A percentile compares a stretch with the other conserved stretches of the same genome.
Evolutionary conservation across 2,113 vertebrate species (phyloP).

Genomic region (Cyanistes caeruleus): DNA sequence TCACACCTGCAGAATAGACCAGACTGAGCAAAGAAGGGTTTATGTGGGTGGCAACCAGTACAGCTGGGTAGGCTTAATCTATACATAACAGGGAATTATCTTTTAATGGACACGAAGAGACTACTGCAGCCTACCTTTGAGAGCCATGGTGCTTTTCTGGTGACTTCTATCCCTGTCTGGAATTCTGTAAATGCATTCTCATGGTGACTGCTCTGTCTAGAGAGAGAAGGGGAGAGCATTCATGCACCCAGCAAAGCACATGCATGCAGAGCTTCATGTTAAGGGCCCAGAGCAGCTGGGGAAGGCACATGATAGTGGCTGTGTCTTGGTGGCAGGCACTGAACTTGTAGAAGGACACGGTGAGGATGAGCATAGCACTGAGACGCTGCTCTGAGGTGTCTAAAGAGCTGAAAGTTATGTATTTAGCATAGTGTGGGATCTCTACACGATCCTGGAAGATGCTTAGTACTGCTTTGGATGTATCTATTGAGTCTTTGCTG

Average conservation of each 20-base stretch:
- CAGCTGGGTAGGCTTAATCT: background rate
- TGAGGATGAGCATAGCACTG: background rate
- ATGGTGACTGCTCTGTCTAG: background rate
- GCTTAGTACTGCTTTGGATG: background rate
- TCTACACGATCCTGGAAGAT: background rate
- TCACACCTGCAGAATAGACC: background rate
- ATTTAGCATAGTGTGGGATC: background rate
- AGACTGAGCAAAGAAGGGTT: background rate
- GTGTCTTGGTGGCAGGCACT: background rate
- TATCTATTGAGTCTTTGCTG: background rate
- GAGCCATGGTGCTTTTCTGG: fast-evolving
- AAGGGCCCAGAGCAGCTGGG: background rate
- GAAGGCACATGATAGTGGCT: fast-evolving
- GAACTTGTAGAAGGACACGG: background rate
- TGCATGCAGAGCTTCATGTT: background rate
- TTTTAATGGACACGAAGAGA: background rate
- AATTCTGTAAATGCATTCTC: background rate
- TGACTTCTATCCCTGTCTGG: background rate
- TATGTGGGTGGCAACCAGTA: background rate
- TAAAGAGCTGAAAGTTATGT: background rate
- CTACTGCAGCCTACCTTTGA: background rate
- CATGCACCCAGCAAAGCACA: fast-evolving
- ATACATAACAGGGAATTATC: background rate
- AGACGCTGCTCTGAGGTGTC: background rate
- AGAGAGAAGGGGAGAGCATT: background rate